Base-by-base conservation (phyloP, 2,888 invertebrate species). In the Eubasilissa splendida region DNA sequence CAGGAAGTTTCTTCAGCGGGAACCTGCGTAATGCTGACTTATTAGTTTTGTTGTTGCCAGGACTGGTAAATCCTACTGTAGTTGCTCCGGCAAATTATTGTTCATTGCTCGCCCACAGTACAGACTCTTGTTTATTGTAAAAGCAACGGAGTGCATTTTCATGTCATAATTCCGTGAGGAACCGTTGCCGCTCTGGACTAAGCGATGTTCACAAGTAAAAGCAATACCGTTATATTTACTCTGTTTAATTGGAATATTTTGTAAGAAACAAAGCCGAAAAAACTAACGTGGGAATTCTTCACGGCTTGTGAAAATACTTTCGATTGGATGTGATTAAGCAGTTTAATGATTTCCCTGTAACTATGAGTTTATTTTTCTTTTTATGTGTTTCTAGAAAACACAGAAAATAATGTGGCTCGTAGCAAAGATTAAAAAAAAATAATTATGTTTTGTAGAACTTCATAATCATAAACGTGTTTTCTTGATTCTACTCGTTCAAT, bases 131-230 rank as follows among this genome's bases (percentile, higher is more conserved):
- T 77, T 76, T 80, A 80, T 54, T 76, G 76, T 63, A 63, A 22
- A 10, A 56, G 33, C 70, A 33, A 52, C 50, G 58, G 59, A 80
- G 80, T 80, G 80, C 80, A 80, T 80, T 80, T 65, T 76, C 76
- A 70, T 80, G 76, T 80, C 80, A 80, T 80, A 73, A 80, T 77
- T 71, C 80, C 75, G 53, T 58, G 80, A 59, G 76, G 76, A 58
- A 42, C 60, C 75, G 75, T 75, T 75, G 14, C 60, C 22, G 60
- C 56, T 10, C 50, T n/a, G 53, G 14, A 14, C 11, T n/a, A 5
- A 22, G 33, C 68, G 42, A 50, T 53, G 42, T 31, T 14, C 56
- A 56, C 33, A 75, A 75, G 75, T 59, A 75, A 60, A 75, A 59
- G 50, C 74, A 50, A 22, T 58, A 11, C 59, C 60, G 60, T 70